These are phyloP conservation scores for Spilarctia lutea DNA, from an alignment of 2,888 invertebrate species.

Conservation along the genomic window DNA sequence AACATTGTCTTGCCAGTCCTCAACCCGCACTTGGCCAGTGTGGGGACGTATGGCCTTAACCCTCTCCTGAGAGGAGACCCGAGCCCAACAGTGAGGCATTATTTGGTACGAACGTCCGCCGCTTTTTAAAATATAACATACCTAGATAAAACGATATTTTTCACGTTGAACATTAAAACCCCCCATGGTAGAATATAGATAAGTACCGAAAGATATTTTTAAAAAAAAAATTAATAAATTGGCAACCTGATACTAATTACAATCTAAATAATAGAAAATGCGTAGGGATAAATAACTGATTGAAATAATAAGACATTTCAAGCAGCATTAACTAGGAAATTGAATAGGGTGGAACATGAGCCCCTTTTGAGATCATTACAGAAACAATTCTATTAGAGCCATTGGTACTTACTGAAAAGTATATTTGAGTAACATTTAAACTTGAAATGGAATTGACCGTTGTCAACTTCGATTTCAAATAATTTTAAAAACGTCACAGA, in stretches of 20 bases:
- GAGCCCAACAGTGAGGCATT: too few relatives aligned
- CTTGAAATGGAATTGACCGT: not conserved
- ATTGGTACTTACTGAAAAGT: conserved; percentile 37
- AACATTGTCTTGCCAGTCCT: too few relatives aligned
- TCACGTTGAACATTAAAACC: not conserved
- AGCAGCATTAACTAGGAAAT: conserved; percentile 45
- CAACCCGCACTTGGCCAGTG: too few relatives aligned
- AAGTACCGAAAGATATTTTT: not conserved
- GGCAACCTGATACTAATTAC: not conserved
- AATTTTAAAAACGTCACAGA: not conserved
- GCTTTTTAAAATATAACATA: too few relatives aligned
- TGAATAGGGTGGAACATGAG: conserved; percentile 39
- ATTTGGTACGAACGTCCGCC: too few relatives aligned
- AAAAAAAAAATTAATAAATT: not conserved
- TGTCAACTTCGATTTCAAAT: not conserved
- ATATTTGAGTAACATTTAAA: conserved; percentile 6
- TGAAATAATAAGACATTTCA: conserved; percentile 46
- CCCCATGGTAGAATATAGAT: not conserved
- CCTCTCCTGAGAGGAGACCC: too few relatives aligned
- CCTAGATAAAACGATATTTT: too few relatives aligned
- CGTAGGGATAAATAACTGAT: conserved; percentile 33
- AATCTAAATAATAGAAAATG: conserved; percentile 21
- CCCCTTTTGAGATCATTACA: conserved; percentile 48
- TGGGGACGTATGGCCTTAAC: too few relatives aligned
- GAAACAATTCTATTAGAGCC: conserved; percentile 56